Evolutionary conservation across 2,113 vertebrate species (phyloP), one percentile per base, ranked within the genome.

Genomic region (Podarcis muralis): DNA sequence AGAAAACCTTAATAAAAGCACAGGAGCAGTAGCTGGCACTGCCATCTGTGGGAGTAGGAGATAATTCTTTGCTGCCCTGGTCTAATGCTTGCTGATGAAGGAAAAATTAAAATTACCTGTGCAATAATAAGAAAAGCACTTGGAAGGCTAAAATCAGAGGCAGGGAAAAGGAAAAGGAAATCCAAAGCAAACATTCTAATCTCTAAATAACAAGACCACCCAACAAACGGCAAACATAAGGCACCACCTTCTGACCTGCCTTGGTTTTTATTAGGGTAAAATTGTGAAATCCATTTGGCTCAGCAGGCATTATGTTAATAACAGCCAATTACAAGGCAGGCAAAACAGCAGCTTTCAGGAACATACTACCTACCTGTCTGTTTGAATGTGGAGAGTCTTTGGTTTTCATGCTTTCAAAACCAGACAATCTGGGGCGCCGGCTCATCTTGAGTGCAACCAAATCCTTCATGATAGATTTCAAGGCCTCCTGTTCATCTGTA

Each of bases 391-490:
- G 81, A 0, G 90, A 66, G 84, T 97, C 96, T 94, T 98, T 99
- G 43, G 92, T 96, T 96, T 98, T 99, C 94, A 98, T 96, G 87
- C 96, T 97, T 85, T 99, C 98, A 48, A 97, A 98, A 0, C 97
- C 95, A 80, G 97, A 84, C 88, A 97, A 92, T 4, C 98, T 97
- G 95, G 98, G 97, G 35, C 98, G 97, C 82, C 98, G 96, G 91
- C 98, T 97, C 98, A 99, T 99, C 97, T 99, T 98, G 78, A 99
- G 98, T 1, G 99, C 99, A 84, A 99, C 98, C 97, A 99, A 97
- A 97, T 99, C 99, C 97, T 99, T 99, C 98, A 99, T 99, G 94
- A 99, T 99, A n/a, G 99, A 99, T 94, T 99, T 98, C 94, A 99
- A 97, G 94, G 99, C 99, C 96, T 99, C 98, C 84, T 98, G 97